These are phyloP conservation scores for Pogonus chalceus DNA, from an alignment of 1,140 invertebrate genomes.

Conservation along the genomic window DNA sequence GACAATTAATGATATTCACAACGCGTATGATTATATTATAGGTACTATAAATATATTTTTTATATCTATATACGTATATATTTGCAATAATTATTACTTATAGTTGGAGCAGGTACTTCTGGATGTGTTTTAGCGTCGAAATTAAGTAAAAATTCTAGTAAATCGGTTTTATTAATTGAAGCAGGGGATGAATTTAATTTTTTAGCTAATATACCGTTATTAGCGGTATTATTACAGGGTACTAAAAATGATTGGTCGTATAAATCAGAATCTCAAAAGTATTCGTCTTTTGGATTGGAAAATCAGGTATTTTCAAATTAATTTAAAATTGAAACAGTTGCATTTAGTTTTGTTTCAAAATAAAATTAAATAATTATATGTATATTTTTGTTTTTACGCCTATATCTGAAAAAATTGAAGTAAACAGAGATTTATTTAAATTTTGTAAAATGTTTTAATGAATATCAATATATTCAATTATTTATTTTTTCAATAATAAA, in stretches of 20 bases:
- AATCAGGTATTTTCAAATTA: conserved; percentile 46
- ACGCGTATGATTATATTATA: background rate
- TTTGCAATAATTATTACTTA: background rate
- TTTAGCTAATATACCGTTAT: conserved; percentile 49
- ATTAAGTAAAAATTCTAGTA: conserved; percentile 47
- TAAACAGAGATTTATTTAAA: no score
- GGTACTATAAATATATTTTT: no score
- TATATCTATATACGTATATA: no score
- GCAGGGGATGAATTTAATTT: conserved; percentile 44
- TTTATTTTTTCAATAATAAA: no score
- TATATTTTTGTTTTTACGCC: no score
- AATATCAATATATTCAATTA: no score
- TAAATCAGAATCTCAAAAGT: conserved; percentile 47
- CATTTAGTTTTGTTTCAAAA: no score
- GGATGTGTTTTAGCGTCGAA: conserved; percentile 67
- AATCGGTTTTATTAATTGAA: conserved; percentile 56
- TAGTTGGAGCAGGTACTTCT: conserved; percentile 71
- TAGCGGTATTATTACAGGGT: conserved; percentile 53
- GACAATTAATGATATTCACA: background rate
- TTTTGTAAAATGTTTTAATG: no score
- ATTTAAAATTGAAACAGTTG: no score
- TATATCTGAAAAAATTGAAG: no score
- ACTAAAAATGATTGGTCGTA: conserved; percentile 55
- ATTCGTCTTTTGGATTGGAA: conserved; percentile 51
- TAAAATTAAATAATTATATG: no score